Percentiles rank a stretch among this genome's conserved stretches.
phyloP scores from a whole-genome alignment of 2,113 vertebrate genomes.

The Bombycilla garrulus region DNA sequence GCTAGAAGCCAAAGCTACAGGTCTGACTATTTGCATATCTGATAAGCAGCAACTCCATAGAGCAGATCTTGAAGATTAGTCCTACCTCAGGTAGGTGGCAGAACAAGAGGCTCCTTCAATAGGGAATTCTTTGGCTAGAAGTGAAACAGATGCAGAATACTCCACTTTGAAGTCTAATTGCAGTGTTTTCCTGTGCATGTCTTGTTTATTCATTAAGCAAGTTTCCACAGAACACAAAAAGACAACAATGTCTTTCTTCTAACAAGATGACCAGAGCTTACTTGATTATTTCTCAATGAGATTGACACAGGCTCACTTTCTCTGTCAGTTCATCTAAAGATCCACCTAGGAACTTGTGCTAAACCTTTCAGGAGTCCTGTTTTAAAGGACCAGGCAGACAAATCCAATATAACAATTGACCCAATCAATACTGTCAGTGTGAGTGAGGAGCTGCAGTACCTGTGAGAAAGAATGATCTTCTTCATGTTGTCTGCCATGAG shows the following conservation, averaged over 20 bases:
- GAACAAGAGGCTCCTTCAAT: constrained; percentile 44
- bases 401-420: not conserved
- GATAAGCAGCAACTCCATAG: not conserved
- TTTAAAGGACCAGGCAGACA: not conserved
- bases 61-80: not conserved
- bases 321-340: not conserved
- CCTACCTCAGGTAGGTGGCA: constrained; percentile 43
- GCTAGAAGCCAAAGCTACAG: constrained; percentile 38
- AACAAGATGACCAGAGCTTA: not conserved
- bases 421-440: not conserved
- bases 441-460: constrained; percentile 68
- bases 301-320: not conserved
- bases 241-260: not conserved
- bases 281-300: not conserved
- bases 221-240: not conserved
- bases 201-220: constrained; percentile 6
- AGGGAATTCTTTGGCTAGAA: constrained; percentile 48
- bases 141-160: constrained; percentile 39
- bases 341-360: not conserved
- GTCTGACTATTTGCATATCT: constrained; percentile 11
- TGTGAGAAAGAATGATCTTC: constrained; percentile 98
- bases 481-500: constrained; percentile 99
- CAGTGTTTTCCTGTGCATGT: not conserved
- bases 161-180: constrained; percentile 21
- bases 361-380: not conserved